Conservation (phyloP, 2,113 vertebrate species). For the Uria lomvia region DNA sequence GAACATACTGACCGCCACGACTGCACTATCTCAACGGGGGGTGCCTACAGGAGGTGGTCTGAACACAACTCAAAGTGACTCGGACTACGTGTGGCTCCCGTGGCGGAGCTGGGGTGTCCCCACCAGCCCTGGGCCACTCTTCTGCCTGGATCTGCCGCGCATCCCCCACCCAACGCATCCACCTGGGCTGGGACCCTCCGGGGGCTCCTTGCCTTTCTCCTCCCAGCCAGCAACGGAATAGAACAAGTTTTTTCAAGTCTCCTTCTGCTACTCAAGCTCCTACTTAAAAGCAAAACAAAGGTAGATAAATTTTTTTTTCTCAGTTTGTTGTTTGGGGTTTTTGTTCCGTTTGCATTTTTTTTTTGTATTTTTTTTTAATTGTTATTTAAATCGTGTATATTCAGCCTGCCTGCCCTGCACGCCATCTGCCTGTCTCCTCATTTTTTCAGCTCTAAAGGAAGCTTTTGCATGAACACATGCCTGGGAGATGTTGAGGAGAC, state of each 20-base stretch:
- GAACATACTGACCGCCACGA: background rate
- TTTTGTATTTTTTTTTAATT: too few species aligned
- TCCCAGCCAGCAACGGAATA: background rate
- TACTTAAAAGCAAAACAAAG: background rate
- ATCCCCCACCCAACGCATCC: background rate
- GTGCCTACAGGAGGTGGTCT: too few species aligned
- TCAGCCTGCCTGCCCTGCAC: background rate
- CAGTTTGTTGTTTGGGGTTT: background rate
- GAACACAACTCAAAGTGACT: background rate
- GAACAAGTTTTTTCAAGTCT: background rate
- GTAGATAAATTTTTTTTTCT: background rate
- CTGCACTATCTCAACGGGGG: fast-evolving
- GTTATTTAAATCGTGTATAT: background rate
- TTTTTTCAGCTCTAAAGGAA: background rate
- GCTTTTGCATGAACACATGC: background rate
- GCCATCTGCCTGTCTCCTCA: background rate
- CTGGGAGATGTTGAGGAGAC: background rate
- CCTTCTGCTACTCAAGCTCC: background rate
- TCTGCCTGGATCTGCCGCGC: background rate
- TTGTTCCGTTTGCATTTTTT: background rate
- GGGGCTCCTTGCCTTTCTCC: background rate
- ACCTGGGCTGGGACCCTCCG: background rate
- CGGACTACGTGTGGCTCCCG: fast-evolving
- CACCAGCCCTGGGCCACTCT: background rate
- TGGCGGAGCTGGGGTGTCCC: background rate